Conservation (phyloP, 2,113 vertebrate genomes). For the Brachypteracias leptosomus region DNA sequence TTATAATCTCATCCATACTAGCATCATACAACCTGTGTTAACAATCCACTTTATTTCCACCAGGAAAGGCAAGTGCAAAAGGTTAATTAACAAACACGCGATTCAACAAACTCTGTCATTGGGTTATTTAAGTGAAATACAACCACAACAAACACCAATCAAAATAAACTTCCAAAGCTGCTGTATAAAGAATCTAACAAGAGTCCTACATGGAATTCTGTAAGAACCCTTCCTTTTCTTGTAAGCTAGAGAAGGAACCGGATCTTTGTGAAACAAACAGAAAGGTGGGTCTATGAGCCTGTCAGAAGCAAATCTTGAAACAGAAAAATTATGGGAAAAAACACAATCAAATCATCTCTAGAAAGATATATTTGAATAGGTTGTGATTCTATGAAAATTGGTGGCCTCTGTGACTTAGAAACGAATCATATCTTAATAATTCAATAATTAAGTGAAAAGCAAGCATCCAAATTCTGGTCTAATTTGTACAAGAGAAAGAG, state of each 20-base stretch:
- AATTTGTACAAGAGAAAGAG: not conserved
- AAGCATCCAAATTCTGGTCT: not conserved
- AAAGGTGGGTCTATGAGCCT: not conserved
- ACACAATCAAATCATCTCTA: not conserved
- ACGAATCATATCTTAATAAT: slow-evolving; percentile 19
- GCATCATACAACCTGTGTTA: not conserved
- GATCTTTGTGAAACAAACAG: not conserved
- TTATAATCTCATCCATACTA: not conserved
- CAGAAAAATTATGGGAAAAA: not conserved
- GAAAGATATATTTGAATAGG: not conserved
- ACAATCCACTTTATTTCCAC: not conserved
- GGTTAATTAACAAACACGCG: not conserved
- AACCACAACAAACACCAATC: not conserved
- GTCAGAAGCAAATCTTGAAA: not conserved
- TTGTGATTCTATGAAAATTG: not conserved
- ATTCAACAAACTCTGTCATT: not conserved
- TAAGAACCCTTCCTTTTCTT: not conserved
- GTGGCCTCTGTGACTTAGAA: not conserved
- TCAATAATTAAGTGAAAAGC: not conserved
- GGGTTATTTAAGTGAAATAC: not conserved
- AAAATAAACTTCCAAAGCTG: not conserved
- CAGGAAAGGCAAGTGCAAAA: not conserved
- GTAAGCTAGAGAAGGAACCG: not conserved
- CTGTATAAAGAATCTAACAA: not conserved
- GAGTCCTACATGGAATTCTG: not conserved